Base-by-base conservation (phyloP, 2,888 invertebrate species). In the Synanthedon tipuliformis region DNA sequence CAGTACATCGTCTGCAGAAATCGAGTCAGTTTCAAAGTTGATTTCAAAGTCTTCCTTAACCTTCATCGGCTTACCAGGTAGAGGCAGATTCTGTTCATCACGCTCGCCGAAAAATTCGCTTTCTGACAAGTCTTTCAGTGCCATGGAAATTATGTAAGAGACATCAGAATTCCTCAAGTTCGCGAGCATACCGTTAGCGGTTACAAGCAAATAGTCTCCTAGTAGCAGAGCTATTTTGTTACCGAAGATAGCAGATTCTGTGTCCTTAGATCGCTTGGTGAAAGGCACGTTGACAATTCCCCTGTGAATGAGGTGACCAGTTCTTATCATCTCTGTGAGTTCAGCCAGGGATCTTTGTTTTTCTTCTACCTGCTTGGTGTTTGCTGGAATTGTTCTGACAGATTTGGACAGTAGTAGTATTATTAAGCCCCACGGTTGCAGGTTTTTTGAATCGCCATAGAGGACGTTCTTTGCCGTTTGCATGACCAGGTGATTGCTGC, bases 161-260 rank as follows among this genome's bases (percentile, higher is more conserved):
- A 95, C 90, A 81, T 95, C 90, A n/a, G 90, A 89, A 57, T 90
- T 89, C 53, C 88, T 74, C 0, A 96, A 81, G n/a, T 90, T 90
- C 11, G 95, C 94, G n/a, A 96, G 78, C 78, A 94, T 94, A 3
- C 90, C 90, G 65, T 94, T 94, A 23, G 95, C 94, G 63, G 92
- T 95, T 3, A 93, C 94, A 11, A 96, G 78, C 23, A 96, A 86
- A 67, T 95, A 96, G 73, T 96, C 96, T 2, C 94, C 96, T 56
- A 94, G 92, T 0, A 96, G 82, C 3, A 96, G 89, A 1, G 95
- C 95, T 57, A 96, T 94, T 87, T 96, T 96, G 67, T 96, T 96
- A 0, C 95, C 95, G 70, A 94, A 94, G 60, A 93, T 92, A 79
- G 95, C 92, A 51, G 95, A 93, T 57, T 91, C 91, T 1, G 89